Conservation (phyloP, 2,113 vertebrate genomes). For the Percopsis transmontana region DNA sequence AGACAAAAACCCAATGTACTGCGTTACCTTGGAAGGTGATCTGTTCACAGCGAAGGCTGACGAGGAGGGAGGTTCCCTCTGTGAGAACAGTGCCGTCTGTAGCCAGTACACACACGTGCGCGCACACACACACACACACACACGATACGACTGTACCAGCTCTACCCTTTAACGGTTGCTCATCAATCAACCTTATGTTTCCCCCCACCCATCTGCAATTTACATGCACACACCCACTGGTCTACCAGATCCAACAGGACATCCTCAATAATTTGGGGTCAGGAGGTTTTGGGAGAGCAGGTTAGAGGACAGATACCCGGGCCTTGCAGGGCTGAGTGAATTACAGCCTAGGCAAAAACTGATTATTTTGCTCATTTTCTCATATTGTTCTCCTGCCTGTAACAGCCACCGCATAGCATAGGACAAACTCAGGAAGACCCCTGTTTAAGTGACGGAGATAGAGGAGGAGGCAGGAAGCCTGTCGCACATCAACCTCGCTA, state of each 20-base stretch:
- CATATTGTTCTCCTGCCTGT: background rate
- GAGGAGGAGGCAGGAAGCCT: conserved; percentile 23
- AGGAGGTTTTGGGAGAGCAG: background rate
- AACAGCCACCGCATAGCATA: conserved; percentile 33
- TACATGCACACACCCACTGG: background rate
- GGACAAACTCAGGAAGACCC: conserved; percentile 69
- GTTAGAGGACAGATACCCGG: background rate
- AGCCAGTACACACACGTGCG: conserved; percentile 3
- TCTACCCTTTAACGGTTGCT: no score
- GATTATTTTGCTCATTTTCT: background rate
- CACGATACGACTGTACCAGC: background rate
- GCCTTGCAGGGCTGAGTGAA: background rate
- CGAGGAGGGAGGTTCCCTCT: conserved; percentile 25
- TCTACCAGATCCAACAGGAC: conserved; percentile 43
- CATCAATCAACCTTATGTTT: no score
- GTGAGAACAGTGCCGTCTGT: conserved; percentile 3
- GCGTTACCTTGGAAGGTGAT: conserved; percentile 31
- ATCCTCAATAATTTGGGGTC: conserved; percentile 29
- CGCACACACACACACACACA: background rate
- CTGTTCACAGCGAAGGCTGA: background rate
- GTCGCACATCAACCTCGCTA: conserved; percentile 19
- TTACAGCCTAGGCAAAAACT: background rate
- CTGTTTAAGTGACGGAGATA: conserved; percentile 4
- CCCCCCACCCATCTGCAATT: no score
- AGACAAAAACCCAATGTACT: background rate